Base-by-base conservation (phyloP, 2,888 invertebrate species). In the Lumbricus terrestris region DNA sequence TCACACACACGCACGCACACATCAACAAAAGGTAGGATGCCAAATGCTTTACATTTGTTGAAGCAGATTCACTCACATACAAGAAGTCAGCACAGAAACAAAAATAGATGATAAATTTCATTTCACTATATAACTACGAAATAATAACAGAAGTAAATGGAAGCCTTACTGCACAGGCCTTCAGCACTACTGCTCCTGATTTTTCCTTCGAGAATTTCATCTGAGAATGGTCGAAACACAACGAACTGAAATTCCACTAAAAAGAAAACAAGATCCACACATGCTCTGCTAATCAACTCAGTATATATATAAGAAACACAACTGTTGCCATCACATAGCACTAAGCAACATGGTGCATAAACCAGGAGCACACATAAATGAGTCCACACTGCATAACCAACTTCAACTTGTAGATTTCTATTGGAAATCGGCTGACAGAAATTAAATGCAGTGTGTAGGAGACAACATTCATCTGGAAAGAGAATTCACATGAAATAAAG, bases 181-280 rank as follows among this genome's bases (percentile, higher is more conserved):
- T 98, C 98, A 92, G 97, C 96, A 93, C 97, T 97, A 94, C 97
- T 98, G 94, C 97, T 97, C 93, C 97, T 96, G 92, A 99, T 98
- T 95, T 97, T 98, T 13, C 99, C 99, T 91, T 97, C 96, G 29
- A 99, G 95, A 90, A 99, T 97, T 95, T 99, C 99, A 95, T 99
- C 99, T 92, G 98, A 96, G 93, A 97, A 97, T 0, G 99, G 99
- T 89, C 98, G 96, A 94, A 99, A 99, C 1, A 99, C 98, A 88
- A 99, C 97, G 94, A 97, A 98, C 88, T 98, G 96, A 95, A 99
- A 99, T 93, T 96, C 96, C 1, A 98, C 98, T 95, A 93, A 42
- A 93, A 91, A 89, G 83, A 69, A n/a, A 69, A 69, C 69, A n/a
- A 69, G 0, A 69, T 69, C 6, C 29, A n/a, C n/a, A 29, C 11